Evolutionary conservation across 2,888 invertebrate species (phyloP).

Genomic region (Eupeodes luniger): DNA sequence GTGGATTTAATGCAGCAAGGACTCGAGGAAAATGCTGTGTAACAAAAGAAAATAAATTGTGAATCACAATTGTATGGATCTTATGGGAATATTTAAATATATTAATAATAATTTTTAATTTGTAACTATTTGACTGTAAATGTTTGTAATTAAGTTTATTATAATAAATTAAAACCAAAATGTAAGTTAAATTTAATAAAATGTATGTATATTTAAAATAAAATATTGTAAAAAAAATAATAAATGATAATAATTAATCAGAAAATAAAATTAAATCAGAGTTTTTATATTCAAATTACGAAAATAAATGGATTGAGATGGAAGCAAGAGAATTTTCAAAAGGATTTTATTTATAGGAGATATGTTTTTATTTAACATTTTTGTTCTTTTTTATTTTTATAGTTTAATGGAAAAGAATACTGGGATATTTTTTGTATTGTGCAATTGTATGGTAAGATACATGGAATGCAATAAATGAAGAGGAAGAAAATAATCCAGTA

Average conservation of each 20-base stretch:
- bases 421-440: no score
- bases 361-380: no score
- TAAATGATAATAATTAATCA: conserved; percentile 8
- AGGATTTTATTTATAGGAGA: no score
- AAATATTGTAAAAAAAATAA: conserved; percentile 36
- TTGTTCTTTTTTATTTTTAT: no score
- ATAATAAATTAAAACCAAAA: conserved; percentile 44
- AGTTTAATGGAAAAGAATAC: no score
- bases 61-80: conserved; percentile 34
- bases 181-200: conserved; percentile 35
- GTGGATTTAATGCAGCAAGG: conserved; percentile 79
- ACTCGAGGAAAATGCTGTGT: conserved; percentile 83
- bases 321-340: no score
- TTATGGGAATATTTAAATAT: conserved; percentile 35
- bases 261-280: background rate
- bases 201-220: conserved; percentile 4
- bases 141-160: conserved; percentile 62
- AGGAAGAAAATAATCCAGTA: no score
- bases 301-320: no score
- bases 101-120: conserved; percentile 37
- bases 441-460: no score
- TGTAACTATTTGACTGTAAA: conserved; percentile 70
- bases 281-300: no score
- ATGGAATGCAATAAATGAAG: no score
- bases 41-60: conserved; percentile 61